These are phyloP conservation scores for Anguilla anguilla DNA, from an alignment of 2,797 vertebrate genomes.

Conservation along the genomic window DNA sequence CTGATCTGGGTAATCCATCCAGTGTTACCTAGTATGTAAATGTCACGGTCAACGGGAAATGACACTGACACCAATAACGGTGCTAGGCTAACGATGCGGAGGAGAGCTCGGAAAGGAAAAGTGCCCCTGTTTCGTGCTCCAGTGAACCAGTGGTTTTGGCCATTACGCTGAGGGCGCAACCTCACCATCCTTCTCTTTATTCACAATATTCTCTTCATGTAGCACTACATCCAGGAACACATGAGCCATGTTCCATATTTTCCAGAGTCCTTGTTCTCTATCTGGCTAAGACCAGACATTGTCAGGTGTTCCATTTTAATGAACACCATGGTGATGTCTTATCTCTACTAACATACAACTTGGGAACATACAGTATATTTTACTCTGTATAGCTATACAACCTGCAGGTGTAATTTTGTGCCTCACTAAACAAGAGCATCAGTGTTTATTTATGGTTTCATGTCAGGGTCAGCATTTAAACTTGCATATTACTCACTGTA, in stretches of 20 bases:
- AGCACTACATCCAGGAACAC: background rate
- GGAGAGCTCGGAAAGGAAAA: background rate
- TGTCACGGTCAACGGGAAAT: constrained; percentile 8
- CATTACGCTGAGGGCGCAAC: background rate
- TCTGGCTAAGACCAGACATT: background rate
- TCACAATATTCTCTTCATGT: background rate
- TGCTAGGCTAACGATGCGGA: background rate
- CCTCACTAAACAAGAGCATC: background rate
- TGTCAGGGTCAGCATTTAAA: background rate
- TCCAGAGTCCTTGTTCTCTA: background rate
- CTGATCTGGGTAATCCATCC: constrained; percentile 1
- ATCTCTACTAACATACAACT: background rate
- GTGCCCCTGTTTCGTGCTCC: background rate
- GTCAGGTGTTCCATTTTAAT: background rate
- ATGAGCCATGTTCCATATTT: background rate
- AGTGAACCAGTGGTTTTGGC: constrained; percentile 3
- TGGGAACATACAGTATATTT: background rate
- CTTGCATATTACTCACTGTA: background rate
- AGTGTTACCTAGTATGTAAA: constrained; percentile 1
- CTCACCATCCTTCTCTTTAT: background rate
- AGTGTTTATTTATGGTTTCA: background rate
- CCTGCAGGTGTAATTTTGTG: background rate
- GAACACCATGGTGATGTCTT: background rate
- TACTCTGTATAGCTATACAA: background rate
- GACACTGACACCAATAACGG: constrained; percentile 4